phyloP scores from a whole-genome alignment of 1,140 invertebrate species.

The Drosophila subobscura region DNA sequence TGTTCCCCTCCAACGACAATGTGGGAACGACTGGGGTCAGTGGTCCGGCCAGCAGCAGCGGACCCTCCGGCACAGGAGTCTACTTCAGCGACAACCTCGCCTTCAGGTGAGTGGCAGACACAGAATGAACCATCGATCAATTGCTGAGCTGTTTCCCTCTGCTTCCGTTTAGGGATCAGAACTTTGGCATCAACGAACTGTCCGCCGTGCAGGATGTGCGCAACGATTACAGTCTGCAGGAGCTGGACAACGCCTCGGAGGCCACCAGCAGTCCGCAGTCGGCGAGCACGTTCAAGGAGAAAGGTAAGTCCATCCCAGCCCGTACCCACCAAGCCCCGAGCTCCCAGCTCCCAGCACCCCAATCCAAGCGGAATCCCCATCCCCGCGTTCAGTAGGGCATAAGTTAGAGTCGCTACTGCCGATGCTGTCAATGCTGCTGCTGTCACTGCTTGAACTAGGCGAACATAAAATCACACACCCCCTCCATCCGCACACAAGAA shows the following conservation, averaged over 20 bases:
- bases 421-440: slow-evolving; percentile 13
- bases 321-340: not conserved
- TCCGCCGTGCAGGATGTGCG: slow-evolving; percentile 84
- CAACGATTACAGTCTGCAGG: slow-evolving; percentile 85
- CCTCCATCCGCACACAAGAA: slow-evolving; percentile 17
- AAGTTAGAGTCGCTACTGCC: slow-evolving; percentile 53
- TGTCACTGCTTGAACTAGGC: slow-evolving; percentile 71
- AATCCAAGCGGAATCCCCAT: not conserved
- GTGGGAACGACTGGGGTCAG: slow-evolving; percentile 83
- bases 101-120: slow-evolving; percentile 79
- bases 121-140: no score
- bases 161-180: slow-evolving; percentile 84
- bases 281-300: slow-evolving; percentile 84
- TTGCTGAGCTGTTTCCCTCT: not conserved
- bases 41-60: slow-evolving; percentile 59
- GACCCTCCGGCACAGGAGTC: slow-evolving; percentile 73
- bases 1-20: slow-evolving; percentile 85
- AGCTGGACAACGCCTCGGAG: slow-evolving; percentile 83
- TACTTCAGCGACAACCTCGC: slow-evolving; percentile 85
- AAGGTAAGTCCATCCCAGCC: slow-evolving; percentile 83
- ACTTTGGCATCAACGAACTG: slow-evolving; percentile 85
- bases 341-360: not conserved
- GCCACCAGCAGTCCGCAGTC: slow-evolving; percentile 78
- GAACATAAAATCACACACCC: slow-evolving; percentile 55
- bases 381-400: slow-evolving; percentile 57